Base-by-base conservation (phyloP, 1,140 invertebrate genomes). In the Cherax destructor region DNA sequence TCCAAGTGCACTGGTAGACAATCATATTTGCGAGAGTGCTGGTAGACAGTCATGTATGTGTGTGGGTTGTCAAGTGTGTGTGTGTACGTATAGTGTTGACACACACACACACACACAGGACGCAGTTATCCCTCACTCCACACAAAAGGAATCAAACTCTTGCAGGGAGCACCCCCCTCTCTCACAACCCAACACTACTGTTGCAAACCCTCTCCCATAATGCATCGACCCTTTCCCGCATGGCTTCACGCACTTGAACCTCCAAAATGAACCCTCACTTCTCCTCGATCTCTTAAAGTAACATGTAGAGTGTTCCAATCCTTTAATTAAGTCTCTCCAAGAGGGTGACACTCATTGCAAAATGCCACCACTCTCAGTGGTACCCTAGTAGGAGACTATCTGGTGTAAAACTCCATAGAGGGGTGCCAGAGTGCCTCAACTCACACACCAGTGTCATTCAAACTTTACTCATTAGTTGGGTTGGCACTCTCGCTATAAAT, bases 391-490 rank as follows among this genome's bases (percentile, higher is more conserved):
- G 80, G 50, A 24, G 52, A 41, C 9, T 41, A 83, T 69, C 59
- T 69, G 30, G 56, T 21, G 21, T 47, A 74, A 74, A 74, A 74
- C n/a, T 74, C 69, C 69, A 74, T 74, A 74, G 69, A 74, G n/a
- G 69, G n/a, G 52, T 7, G 61, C 30, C 24, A 83, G 4, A 52
- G 41, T 56, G 30, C 81, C 69, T 69, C 81, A 83, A 65, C 59
- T 69, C 61, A 21, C 83, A 47, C 65, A 47, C 69, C 41, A 86
- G 83, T 18, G 72, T 69, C 83, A 86, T 86, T 77, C 41, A 86
- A 86, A 86, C 69, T 86, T 86, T 86, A 86, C 69, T 86, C 83
- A 86, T 86, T 86, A 86, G 83, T 52, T 86, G 49, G 59, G 24
- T 52, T 86, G 83, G 50, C 83, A 79, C 78, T 79, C 18, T 50